Base-by-base conservation (phyloP, 2,888 invertebrate genomes). In the Caenorhabditis drosophilae region DNA sequence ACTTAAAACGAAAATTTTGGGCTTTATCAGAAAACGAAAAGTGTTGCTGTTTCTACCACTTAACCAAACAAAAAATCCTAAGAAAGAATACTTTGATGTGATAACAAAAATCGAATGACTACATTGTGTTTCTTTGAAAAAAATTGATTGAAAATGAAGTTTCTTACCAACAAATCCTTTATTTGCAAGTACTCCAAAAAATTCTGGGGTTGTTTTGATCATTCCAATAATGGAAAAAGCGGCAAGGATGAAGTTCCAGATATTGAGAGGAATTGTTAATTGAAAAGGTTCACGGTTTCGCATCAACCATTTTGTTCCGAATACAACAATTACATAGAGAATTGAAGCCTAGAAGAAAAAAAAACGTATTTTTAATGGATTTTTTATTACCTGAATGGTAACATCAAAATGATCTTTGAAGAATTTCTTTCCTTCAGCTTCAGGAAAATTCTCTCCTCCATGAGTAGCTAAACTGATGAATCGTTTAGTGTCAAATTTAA, bases 201-300 rank as follows among this genome's bases (percentile, higher is more conserved):
- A 77, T 25, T 75, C 75, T 27, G 60, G 67, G 23, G 63, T 60
- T 61, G 73, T 70, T 52, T 66, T 66, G 50, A 73, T 49, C 12
- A 75, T 66, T 49, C 72, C 72, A 26, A 61, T 51, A 55, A 77
- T 73, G 27, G 85, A 85, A 75, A 86, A 85, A 23, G 84, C 67
- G 11, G 85, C 85, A 53, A 86, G 73, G 23, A 83, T 64, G 40
- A 83, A 81, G 74, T 85, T 86, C 86, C 86, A 86, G 31, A 83
- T 49, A 36, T 83, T 82, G 25, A 86, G 76, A 16, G 73, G 73
- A 9, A 82, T 78, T 36, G 84, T 77, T n/a, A 86, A 75, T 27
- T 84, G 83, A 75, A 82, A 85, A 16, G 83, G 75, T 38, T 80
- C 80, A 7, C 85, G 79, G 42, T 80, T 78, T 42, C 80, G 73